Percentiles rank a stretch among this genome's conserved stretches.
phyloP scores from a whole-genome alignment of 2,888 invertebrate species.

The Caenorhabditis japonica region DNA sequence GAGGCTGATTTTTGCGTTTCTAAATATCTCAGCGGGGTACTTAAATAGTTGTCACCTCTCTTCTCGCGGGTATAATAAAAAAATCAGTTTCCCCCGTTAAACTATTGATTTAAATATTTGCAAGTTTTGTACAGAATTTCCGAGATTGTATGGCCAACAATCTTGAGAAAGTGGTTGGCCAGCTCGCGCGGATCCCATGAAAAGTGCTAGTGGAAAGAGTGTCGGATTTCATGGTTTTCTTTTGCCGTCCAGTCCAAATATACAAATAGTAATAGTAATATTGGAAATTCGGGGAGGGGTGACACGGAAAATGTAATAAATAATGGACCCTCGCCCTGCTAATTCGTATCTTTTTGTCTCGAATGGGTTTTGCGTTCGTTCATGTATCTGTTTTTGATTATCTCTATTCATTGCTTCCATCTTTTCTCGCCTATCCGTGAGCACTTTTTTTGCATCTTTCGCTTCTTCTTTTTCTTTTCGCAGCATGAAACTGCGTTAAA shows the following conservation, averaged over 20 bases:
- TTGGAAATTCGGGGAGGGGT: no score
- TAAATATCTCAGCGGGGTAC: no score
- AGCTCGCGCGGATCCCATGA: conserved; percentile 50
- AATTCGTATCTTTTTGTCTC: conserved; percentile 12
- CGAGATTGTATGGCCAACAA: conserved; percentile 12
- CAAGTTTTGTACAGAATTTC: not conserved
- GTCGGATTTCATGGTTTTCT: conserved; percentile 38
- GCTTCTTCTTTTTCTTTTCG: no score
- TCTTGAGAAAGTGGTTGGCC: conserved; percentile 41
- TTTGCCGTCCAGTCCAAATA: conserved; percentile 26
- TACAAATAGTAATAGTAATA: conserved; percentile 42
- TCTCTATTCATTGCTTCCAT: conserved; percentile 24
- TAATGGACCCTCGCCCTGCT: conserved; percentile 3
- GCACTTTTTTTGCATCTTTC: conserved; percentile 25
- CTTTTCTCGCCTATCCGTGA: not conserved
- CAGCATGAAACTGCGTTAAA: conserved; percentile 42
- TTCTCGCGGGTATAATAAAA: no score
- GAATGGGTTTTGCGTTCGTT: conserved; percentile 6
- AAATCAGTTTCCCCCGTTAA: no score
- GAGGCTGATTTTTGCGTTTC: no score
- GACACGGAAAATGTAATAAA: conserved; percentile 40
- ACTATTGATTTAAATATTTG: no score
- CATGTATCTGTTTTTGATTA: conserved; percentile 14
- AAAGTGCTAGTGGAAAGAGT: conserved; percentile 13
- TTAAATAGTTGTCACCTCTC: no score